These are phyloP conservation scores for Chrysemys picta DNA, from an alignment of 2,113 vertebrate species.

Conservation along the genomic window DNA sequence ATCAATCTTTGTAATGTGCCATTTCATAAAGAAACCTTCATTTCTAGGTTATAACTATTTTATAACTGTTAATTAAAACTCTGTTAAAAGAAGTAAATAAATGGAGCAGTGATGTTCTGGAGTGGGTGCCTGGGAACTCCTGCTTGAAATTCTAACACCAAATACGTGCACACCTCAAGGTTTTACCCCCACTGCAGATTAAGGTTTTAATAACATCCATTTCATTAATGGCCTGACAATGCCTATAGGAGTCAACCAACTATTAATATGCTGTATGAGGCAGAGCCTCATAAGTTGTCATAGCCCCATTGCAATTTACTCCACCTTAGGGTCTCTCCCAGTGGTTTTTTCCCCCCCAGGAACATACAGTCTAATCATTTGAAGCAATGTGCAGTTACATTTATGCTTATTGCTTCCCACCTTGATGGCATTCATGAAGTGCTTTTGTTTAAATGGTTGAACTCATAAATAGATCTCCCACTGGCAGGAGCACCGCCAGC, in stretches of 20 bases:
- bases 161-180: background rate
- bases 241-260: background rate
- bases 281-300: accelerated
- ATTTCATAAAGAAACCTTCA: accelerated
- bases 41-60: accelerated
- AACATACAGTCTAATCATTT: background rate
- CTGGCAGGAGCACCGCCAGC: too few species aligned
- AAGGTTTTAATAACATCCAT: background rate
- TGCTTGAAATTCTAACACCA: background rate
- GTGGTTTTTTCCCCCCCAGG: too few species aligned
- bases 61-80: accelerated
- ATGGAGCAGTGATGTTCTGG: accelerated
- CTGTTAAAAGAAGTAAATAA: background rate
- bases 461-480: background rate
- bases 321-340: background rate
- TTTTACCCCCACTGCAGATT: too few species aligned
- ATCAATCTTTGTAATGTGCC: accelerated
- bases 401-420: background rate
- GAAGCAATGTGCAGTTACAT: background rate
- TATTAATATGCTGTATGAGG: background rate
- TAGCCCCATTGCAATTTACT: background rate
- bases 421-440: background rate
- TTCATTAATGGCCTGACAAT: background rate
- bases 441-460: background rate
- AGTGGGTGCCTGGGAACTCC: accelerated